Evolutionary conservation across 2,888 invertebrate genomes (phyloP), one percentile per base, ranked within the genome.

Genomic region (Vesta saturnalis): DNA sequence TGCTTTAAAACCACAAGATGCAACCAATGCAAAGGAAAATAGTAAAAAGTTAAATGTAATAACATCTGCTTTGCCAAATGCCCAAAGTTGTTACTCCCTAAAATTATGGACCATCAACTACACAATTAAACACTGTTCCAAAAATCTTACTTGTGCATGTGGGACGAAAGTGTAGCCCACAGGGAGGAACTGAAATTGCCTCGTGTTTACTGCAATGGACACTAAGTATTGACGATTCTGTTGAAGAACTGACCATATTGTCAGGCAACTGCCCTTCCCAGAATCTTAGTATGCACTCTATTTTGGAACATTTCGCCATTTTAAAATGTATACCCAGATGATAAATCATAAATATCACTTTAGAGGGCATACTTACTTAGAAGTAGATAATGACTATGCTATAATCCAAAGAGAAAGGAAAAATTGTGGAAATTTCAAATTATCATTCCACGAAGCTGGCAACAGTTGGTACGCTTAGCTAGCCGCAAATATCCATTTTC

Each of bases 81-180:
- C 70, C 8, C 72, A 73, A 54, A 73, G 71, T 60, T 74, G 73
- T 49, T 73, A 73, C 58, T 72, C 68, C 10, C 60, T 73, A 16
- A 72, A 76, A 61, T 60, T 74, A n/a, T 76, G 72, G 72, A 73
- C 72, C 1, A 67, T 66, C n/a, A 73, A 73, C 60, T 71, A 64
- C 39, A 72, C 72, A 22, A 69, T 71, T 19, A 23, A 66, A 30
- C 30, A 30, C 30, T n/a, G n/a, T 30, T 30, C 5, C 4, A 30
- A 30, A 4, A 30, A 6, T 30, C 10, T 30, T 30, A 30, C 10
- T n/a, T n/a, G n/a, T n/a, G n/a, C n/a, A n/a, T n/a, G n/a, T n/a
- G n/a, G n/a, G n/a, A n/a, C n/a, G n/a, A n/a, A n/a, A n/a, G n/a
- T n/a, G n/a, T n/a, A n/a, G n/a, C n/a, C n/a, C n/a, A n/a, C n/a